These are phyloP conservation scores for Champsocephalus gunnari DNA, from an alignment of 2,797 vertebrate genomes.

Conservation along the genomic window DNA sequence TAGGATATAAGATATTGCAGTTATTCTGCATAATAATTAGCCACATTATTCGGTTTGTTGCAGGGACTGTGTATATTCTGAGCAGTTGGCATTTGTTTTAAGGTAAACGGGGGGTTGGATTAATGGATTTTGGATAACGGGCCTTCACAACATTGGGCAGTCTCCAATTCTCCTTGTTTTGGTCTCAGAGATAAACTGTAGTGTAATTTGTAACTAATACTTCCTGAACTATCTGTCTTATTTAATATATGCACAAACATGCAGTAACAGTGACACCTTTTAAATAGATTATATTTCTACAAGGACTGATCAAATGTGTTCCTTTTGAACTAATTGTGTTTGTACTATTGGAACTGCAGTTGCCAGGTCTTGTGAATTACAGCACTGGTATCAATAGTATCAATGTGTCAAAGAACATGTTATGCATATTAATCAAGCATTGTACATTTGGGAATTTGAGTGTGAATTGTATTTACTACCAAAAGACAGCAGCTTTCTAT, in stretches of 20 bases:
- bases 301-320: background rate
- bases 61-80: too few species aligned
- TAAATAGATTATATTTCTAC: background rate
- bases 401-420: background rate
- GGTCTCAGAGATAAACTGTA: background rate
- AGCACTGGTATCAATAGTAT: background rate
- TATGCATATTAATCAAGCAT: background rate
- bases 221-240: background rate
- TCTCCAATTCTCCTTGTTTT: background rate
- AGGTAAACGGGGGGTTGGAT: too few species aligned
- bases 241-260: background rate
- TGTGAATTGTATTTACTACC: slow-evolving; percentile 6
- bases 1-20: too few species aligned
- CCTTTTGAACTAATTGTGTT: background rate
- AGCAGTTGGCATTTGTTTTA: too few species aligned
- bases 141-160: too few species aligned
- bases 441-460: background rate
- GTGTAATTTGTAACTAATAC: background rate
- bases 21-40: too few species aligned
- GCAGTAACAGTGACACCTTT: background rate
- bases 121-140: too few species aligned
- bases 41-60: too few species aligned
- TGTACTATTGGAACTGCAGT: background rate
- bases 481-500: slow-evolving; percentile 9
- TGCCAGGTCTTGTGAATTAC: background rate